A percentile compares a stretch with the other conserved stretches of the same genome.
Evolutionary conservation across 2,113 vertebrate genomes (phyloP).

Genomic region (Carollia perspicillata): DNA sequence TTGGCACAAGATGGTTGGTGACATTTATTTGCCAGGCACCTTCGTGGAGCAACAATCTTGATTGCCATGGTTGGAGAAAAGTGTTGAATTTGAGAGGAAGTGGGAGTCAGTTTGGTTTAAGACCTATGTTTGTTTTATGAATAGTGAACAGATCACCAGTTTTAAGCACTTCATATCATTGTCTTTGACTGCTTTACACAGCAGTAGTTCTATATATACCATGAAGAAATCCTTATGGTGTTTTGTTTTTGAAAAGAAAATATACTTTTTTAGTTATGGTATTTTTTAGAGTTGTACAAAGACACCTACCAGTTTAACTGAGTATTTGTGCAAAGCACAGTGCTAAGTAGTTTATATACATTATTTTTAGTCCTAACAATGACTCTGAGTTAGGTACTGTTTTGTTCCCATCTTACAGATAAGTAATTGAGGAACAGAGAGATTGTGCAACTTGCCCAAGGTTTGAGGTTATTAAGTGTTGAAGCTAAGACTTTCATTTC

Average conservation of each 20-base stretch:
- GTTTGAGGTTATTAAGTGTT: not conserved
- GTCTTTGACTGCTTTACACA: not conserved
- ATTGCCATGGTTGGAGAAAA: not conserved
- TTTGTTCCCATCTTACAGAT: not conserved
- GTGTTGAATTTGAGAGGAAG: not conserved
- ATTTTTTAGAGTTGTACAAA: not conserved
- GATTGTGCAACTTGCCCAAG: not conserved
- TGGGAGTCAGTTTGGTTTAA: not conserved
- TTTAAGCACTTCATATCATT: not conserved
- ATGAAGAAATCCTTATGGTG: not conserved
- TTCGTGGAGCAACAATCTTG: not conserved
- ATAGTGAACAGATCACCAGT: not conserved
- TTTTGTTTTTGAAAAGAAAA: constrained; percentile 15
- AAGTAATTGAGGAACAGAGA: not conserved
- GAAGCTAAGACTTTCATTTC: not conserved
- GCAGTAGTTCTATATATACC: not conserved
- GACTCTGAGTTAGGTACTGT: not conserved
- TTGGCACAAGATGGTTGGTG: not conserved
- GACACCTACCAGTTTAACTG: not conserved
- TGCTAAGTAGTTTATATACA: not conserved
- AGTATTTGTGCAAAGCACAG: not conserved
- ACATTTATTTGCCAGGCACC: not conserved
- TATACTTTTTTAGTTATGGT: not conserved
- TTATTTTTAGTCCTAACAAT: not conserved
- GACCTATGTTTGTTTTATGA: not conserved